These are phyloP conservation scores for Heliconius hermathena DNA, from an alignment of 1,140 invertebrate genomes.

Conservation along the genomic window DNA sequence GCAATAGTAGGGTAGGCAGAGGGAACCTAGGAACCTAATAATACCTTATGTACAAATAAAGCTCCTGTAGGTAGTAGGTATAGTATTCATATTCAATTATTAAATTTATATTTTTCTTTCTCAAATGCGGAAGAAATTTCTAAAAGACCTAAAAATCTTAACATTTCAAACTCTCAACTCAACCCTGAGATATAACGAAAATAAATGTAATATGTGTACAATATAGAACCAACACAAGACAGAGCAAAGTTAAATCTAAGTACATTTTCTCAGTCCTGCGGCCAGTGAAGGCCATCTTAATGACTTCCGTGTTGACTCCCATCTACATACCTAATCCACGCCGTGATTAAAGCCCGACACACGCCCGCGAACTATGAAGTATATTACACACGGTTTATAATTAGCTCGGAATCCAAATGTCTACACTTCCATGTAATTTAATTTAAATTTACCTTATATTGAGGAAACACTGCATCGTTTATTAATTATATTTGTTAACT, in stretches of 20 bases:
- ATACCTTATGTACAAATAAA: too few species aligned
- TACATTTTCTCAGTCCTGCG: conserved; percentile 28
- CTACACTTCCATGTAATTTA: background rate
- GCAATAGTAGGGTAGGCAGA: too few species aligned
- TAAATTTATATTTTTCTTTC: too few species aligned
- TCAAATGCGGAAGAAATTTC: too few species aligned
- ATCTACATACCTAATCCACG: conserved; percentile 40
- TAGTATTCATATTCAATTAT: too few species aligned
- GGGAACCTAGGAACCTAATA: too few species aligned
- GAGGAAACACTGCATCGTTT: background rate
- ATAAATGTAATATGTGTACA: background rate
- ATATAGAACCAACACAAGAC: background rate
- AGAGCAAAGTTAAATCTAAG: conserved; percentile 5
- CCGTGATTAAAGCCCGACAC: conserved; percentile 30
- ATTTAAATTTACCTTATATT: conserved; percentile 5
- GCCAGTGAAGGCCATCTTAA: conserved; percentile 34
- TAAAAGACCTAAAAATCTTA: too few species aligned
- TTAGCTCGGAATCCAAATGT: conserved; percentile 12
- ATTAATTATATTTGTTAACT: background rate
- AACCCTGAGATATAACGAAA: background rate
- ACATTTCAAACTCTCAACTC: background rate
- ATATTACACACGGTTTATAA: conserved; percentile 4
- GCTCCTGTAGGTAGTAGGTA: too few species aligned
- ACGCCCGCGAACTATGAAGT: conserved; percentile 9
- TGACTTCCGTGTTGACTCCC: conserved; percentile 35